Conservation (phyloP, 2,113 vertebrate genomes). For the Gulo gulo region DNA sequence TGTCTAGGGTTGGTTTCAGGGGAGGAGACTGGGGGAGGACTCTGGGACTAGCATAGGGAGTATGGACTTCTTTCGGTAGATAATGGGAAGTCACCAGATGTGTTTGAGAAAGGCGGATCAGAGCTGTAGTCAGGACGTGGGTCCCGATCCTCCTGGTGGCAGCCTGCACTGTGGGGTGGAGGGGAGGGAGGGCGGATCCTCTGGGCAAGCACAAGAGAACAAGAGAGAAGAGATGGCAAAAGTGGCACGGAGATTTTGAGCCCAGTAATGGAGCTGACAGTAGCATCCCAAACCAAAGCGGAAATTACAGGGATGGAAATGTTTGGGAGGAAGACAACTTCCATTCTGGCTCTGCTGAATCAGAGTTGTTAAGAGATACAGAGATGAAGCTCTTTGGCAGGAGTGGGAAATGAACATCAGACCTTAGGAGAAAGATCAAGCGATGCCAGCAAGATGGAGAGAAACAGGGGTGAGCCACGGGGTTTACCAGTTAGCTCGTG, state of each 20-base stretch:
- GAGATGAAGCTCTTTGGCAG: neutral
- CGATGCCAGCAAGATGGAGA: neutral
- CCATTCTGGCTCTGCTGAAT: neutral
- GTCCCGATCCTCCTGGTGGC: neutral
- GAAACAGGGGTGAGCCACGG: neutral
- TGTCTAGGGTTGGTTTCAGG: neutral
- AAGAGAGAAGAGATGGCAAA: neutral
- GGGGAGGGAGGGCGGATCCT: neutral
- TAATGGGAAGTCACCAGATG: neutral
- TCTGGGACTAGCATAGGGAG: accelerated
- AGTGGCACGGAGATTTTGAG: neutral
- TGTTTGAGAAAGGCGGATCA: neutral
- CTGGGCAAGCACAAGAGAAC: neutral
- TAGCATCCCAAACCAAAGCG: neutral
- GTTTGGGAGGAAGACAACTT: neutral
- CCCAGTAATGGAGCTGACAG: neutral
- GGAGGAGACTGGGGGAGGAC: accelerated
- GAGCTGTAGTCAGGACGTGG: neutral
- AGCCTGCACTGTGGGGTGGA: neutral
- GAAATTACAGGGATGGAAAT: neutral
- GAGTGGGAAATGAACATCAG: neutral
- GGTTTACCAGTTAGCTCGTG: neutral
- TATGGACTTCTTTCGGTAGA: neutral
- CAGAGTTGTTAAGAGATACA: neutral
- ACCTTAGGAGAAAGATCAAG: neutral